phyloP scores from a whole-genome alignment of 2,797 vertebrate genomes.

The Rhynchotus rufescens region DNA sequence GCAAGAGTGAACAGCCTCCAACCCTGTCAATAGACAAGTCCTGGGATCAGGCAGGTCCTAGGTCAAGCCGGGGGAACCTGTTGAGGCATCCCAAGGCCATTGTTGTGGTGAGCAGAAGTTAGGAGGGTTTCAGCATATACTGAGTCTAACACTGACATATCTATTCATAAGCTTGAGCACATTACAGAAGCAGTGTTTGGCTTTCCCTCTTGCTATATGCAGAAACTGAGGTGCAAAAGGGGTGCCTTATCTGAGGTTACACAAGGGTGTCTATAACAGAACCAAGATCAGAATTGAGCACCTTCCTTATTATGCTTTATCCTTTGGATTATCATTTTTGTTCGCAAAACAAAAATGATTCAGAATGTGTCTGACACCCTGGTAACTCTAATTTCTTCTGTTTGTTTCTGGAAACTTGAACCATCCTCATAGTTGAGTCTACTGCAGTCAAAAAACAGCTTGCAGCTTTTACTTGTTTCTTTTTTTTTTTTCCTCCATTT shows the following conservation, averaged over 20 bases:
- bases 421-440: neutral
- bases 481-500: neutral
- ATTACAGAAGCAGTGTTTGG: neutral
- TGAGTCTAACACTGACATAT: neutral
- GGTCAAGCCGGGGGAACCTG: too few relatives aligned
- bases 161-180: neutral
- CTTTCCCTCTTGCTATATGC: neutral
- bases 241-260: neutral
- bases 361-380: neutral
- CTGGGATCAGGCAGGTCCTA: too few relatives aligned
- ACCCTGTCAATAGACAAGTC: too few relatives aligned
- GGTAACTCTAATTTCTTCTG: neutral
- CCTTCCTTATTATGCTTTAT: neutral
- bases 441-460: neutral
- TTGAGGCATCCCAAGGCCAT: too few relatives aligned
- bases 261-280: accelerated
- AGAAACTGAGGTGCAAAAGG: neutral
- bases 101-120: neutral
- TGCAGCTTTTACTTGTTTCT: neutral
- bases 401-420: neutral
- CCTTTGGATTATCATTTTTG: neutral
- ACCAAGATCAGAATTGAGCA: neutral
- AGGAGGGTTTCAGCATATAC: neutral
- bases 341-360: neutral
- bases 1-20: too few relatives aligned